phyloP scores from a whole-genome alignment of 2,113 vertebrate species.

The Charadrius vociferus region DNA sequence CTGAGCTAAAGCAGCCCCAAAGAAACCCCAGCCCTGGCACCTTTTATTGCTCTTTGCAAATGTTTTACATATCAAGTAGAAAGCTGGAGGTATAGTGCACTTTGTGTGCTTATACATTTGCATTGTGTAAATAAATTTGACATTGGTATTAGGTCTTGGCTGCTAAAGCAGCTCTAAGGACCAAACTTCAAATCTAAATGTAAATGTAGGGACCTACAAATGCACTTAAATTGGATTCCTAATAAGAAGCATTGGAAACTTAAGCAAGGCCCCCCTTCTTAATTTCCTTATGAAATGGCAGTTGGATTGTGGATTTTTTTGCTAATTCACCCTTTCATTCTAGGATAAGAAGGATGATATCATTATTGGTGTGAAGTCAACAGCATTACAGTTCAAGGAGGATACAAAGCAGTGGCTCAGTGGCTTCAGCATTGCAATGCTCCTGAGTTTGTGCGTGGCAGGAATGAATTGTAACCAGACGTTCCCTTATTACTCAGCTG shows the following conservation, averaged over 20 bases:
- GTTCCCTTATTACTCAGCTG: slow-evolving; percentile 81
- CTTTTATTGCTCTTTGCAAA: neutral
- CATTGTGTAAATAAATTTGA: neutral
- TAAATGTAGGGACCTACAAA: neutral
- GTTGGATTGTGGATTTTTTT: neutral
- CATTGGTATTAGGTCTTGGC: neutral
- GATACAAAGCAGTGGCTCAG: slow-evolving; percentile 90
- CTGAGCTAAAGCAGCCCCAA: neutral
- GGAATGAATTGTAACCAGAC: slow-evolving; percentile 86
- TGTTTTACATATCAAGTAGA: neutral
- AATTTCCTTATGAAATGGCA: neutral
- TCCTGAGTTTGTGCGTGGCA: slow-evolving; percentile 79
- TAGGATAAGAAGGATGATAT: slow-evolving; percentile 93
- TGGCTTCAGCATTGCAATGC: slow-evolving; percentile 86
- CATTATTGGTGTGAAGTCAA: slow-evolving; percentile 90
- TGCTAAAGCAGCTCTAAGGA: neutral
- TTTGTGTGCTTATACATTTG: neutral
- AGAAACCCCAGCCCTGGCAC: neutral
- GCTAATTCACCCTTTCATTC: neutral
- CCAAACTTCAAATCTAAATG: neutral
- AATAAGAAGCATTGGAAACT: neutral
- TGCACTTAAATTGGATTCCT: neutral
- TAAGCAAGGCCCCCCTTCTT: neutral
- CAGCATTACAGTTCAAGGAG: slow-evolving; percentile 85
- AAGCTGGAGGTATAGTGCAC: neutral